Evolutionary conservation across 2,113 vertebrate species (phyloP).

Genomic region (Aegotheles bennettii): DNA sequence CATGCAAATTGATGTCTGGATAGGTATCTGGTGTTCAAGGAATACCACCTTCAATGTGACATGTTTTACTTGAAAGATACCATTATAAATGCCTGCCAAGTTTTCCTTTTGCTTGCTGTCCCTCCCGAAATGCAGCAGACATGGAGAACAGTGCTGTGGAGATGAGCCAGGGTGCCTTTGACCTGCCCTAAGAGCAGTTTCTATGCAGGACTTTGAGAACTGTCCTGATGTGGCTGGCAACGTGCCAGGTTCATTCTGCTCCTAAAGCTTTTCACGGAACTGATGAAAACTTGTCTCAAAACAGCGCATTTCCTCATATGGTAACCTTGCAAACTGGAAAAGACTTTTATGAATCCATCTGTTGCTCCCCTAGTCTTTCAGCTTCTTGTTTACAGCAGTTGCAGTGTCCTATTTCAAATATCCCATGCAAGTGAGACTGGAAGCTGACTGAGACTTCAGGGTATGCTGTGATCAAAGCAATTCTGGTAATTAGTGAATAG

Average conservation of each 20-base stretch:
- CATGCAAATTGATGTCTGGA: background rate
- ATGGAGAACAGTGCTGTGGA: background rate
- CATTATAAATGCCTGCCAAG: rapidly evolving
- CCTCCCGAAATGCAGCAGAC: background rate
- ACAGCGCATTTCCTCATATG: background rate
- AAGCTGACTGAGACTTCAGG: background rate
- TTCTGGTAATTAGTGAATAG: background rate
- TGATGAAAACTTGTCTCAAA: background rate
- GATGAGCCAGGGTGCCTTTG: background rate
- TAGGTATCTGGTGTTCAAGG: background rate
- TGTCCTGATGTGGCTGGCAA: background rate
- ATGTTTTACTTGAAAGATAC: background rate
- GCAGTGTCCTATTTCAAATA: background rate
- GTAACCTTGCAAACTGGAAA: background rate
- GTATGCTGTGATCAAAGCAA: background rate
- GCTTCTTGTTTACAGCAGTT: background rate
- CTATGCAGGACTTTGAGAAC: background rate
- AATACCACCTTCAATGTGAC: background rate
- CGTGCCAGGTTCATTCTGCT: background rate
- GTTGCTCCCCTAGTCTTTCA: background rate
- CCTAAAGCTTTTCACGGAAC: background rate
- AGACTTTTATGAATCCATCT: background rate
- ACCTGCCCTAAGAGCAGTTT: background rate
- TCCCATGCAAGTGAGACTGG: background rate
- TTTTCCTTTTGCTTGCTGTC: background rate